Evolutionary conservation across 92 coral and sea anemone genomes (phyloP).

Genomic region (Hydrozoanthus gracilis): DNA sequence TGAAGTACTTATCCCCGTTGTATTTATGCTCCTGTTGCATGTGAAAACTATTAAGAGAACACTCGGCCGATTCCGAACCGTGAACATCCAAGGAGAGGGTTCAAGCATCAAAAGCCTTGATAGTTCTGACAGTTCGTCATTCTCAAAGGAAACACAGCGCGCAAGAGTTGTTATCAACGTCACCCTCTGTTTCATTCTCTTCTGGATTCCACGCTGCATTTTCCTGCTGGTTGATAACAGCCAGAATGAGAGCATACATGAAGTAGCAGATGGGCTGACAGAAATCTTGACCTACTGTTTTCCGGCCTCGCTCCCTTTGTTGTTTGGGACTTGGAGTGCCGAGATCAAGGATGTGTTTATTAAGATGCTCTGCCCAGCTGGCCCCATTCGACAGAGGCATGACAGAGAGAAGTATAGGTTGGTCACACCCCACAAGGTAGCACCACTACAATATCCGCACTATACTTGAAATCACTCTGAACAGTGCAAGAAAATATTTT

Average conservation of each 20-base stretch:
- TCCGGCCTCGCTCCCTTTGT: conserved; percentile 78
- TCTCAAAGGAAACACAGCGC: conserved; percentile 78
- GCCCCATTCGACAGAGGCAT: conserved; percentile 65
- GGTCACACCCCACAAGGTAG: conserved; percentile 54
- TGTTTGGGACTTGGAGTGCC: conserved; percentile 74
- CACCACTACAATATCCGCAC: conserved; percentile 17
- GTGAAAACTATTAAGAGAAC: conserved; percentile 74
- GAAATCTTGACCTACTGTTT: conserved; percentile 89
- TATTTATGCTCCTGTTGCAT: conserved; percentile 72
- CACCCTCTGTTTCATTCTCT: conserved; percentile 78
- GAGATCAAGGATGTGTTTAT: conserved; percentile 79
- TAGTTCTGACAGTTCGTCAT: conserved; percentile 72
- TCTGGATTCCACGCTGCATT: conserved; percentile 89
- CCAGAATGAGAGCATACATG: conserved; percentile 74
- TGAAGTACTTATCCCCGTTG: conserved; percentile 76
- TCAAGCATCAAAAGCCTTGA: conserved; percentile 73
- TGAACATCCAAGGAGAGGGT: conserved; percentile 68
- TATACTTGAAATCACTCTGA: neutral
- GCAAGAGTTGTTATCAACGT: conserved; percentile 72
- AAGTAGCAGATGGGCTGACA: conserved; percentile 83
- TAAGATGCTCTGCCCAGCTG: conserved; percentile 74
- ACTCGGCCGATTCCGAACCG: conserved; percentile 62
- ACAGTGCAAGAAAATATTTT: neutral
- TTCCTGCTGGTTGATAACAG: conserved; percentile 86
- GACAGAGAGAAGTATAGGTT: conserved; percentile 73